These are phyloP conservation scores for Threskiornis aethiopicus DNA, from an alignment of 2,797 vertebrate genomes.

Conservation along the genomic window DNA sequence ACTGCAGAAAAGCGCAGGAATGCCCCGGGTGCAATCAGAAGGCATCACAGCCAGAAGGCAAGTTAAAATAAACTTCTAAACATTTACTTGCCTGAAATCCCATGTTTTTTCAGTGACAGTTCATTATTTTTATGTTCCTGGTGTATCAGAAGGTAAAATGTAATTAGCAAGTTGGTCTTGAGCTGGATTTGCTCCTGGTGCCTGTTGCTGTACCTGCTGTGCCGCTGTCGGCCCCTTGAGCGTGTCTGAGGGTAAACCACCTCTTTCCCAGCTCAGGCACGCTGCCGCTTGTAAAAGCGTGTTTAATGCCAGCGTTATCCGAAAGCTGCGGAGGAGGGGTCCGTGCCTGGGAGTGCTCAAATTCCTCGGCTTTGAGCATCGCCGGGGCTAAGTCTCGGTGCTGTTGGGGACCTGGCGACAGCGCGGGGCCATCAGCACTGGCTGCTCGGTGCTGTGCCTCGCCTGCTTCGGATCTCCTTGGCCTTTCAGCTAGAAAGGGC, in stretches of 20 bases:
- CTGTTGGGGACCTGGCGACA: background rate
- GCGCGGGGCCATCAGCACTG: background rate
- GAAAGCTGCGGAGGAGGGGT: background rate
- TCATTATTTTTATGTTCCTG: background rate
- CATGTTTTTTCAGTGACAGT: background rate
- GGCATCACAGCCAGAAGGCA: background rate
- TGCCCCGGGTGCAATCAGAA: background rate
- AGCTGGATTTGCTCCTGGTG: background rate
- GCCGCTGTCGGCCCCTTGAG: background rate
- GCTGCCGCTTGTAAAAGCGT: background rate
- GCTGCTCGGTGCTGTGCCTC: background rate
- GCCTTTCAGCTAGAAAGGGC: background rate
- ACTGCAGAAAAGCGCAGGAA: background rate
- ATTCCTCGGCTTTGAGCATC: background rate
- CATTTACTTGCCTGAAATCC: background rate
- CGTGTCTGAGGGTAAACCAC: background rate
- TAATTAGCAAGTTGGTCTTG: background rate
- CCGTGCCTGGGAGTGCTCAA: background rate
- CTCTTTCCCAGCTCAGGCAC: background rate
- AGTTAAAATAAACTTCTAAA: background rate
- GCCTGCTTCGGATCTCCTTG: no score
- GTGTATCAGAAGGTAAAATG: background rate
- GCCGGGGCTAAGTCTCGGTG: background rate
- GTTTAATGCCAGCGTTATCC: no score
- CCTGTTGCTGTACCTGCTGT: accelerated